Percentiles rank a stretch among this genome's conserved stretches.
Conservation (phyloP, 2,797 vertebrate genomes). For the Botia kubotai region DNA sequence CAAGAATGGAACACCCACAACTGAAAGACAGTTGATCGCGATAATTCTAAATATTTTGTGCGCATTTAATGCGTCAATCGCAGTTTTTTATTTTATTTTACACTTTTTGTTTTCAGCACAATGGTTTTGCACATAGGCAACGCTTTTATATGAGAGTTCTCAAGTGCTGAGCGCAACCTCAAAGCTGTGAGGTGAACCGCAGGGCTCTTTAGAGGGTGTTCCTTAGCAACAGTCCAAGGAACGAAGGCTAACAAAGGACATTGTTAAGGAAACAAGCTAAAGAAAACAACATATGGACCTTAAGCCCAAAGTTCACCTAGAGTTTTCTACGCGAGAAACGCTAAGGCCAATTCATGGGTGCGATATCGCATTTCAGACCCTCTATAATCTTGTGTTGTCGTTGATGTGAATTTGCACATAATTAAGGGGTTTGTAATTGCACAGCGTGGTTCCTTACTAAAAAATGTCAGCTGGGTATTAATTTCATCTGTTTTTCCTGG, state of each 20-base stretch:
- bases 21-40: background rate
- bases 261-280: conserved; percentile 16
- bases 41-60: background rate
- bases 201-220: conserved; percentile 7
- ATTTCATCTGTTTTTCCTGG: conserved; percentile 10
- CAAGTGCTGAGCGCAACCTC: conserved; percentile 2
- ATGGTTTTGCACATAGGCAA: conserved; percentile 8
- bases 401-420: conserved; percentile 23
- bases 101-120: background rate
- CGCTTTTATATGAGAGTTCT: background rate
- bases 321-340: conserved; percentile 1
- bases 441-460: conserved; percentile 17
- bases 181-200: background rate
- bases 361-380: conserved; percentile 26
- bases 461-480: conserved; percentile 16
- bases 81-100: background rate
- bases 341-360: background rate
- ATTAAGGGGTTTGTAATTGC: conserved; percentile 34
- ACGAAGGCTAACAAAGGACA: conserved; percentile 11
- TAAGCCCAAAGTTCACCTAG: background rate
- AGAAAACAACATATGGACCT: background rate
- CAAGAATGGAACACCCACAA: conserved; percentile 1
- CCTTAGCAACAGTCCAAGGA: conserved; percentile 54
- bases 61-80: background rate
- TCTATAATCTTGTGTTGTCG: conserved; percentile 6